A percentile compares a stretch with the other conserved stretches of the same genome.
phyloP scores from a whole-genome alignment of 2,113 vertebrate species.

The Nasalis larvatus region DNA sequence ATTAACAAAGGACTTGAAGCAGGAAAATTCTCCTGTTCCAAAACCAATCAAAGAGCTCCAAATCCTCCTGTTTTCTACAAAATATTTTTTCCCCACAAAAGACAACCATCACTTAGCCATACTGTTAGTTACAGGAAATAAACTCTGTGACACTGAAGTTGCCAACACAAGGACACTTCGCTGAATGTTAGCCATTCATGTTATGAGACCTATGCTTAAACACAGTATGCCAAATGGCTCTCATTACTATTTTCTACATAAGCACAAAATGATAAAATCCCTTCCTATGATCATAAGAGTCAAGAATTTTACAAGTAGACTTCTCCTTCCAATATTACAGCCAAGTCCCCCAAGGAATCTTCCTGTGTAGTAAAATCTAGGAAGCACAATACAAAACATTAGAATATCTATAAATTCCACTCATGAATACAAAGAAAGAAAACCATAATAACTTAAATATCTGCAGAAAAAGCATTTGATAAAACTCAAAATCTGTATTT shows the following conservation, averaged over 20 bases:
- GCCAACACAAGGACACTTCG: not conserved
- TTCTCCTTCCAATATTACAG: not conserved
- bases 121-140: not conserved
- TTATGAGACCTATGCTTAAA: not conserved
- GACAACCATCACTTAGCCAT: not conserved
- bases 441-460: not conserved
- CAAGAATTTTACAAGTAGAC: constrained; percentile 22
- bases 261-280: not conserved
- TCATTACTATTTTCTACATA: not conserved
- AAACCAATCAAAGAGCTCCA: constrained; percentile 3
- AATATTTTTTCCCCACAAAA: not conserved
- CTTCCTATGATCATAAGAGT: not conserved
- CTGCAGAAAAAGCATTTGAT: not conserved
- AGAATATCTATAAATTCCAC: not conserved
- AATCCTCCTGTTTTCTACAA: not conserved
- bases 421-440: not conserved
- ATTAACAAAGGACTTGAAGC: constrained; percentile 32
- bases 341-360: not conserved
- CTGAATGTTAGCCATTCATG: not conserved
- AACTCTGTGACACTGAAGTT: not conserved
- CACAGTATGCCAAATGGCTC: not conserved
- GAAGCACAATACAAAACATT: not conserved
- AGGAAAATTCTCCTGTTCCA: constrained; percentile 35
- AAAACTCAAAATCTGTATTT: not conserved
- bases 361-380: not conserved